Evolutionary conservation across 2,113 vertebrate species (phyloP), one percentile per base, ranked within the genome.

Genomic region (Spermophilus dauricus): DNA sequence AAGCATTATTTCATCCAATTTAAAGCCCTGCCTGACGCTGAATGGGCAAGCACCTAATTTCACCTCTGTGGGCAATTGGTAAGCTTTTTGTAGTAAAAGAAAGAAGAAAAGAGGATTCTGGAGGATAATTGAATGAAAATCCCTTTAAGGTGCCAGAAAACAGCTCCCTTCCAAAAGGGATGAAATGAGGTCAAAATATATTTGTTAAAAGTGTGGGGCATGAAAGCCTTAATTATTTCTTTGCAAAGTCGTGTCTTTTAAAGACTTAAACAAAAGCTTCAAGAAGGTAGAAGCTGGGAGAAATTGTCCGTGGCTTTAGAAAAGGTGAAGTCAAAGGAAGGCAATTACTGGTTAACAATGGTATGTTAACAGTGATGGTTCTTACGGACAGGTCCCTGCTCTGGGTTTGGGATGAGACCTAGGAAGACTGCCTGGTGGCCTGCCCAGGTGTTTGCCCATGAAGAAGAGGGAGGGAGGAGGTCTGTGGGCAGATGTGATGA

Each of bases 291-390:
- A 95, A 96, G 97, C 98, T 94, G 97, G 92, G 98, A 98, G 98
- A 98, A 99, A 97, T 97, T 98, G 98, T 98, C 93, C 69, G 83
- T 96, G 98, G 97, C 97, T 97, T 98, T 97, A 98, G 75, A 76
- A 96, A 97, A 97, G 98, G 97, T 82, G 98, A 98, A 97, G 97
- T 95, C 94, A 75, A 96, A 96, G 97, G 96, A 97, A 98, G 98
- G 98, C 98, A 98, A 98, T 99, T 98, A 98, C 98, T 98, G 73
- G 97, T 20, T 98, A 96, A 99, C 98, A 99, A 98, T 98, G 96
- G 97, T 2, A 7, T 28, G 53, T 97, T 99, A 97, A 98, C 97
- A 67, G 14, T 0, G 95, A 97, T 98, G 98, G 98, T 98, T 98
- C 98, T 93, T 93, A 97, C 96, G 96, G 98, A 98, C 94, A 89